These are phyloP conservation scores for Lophochroa leadbeateri DNA, from an alignment of 2,113 vertebrate species.

Conservation along the genomic window DNA sequence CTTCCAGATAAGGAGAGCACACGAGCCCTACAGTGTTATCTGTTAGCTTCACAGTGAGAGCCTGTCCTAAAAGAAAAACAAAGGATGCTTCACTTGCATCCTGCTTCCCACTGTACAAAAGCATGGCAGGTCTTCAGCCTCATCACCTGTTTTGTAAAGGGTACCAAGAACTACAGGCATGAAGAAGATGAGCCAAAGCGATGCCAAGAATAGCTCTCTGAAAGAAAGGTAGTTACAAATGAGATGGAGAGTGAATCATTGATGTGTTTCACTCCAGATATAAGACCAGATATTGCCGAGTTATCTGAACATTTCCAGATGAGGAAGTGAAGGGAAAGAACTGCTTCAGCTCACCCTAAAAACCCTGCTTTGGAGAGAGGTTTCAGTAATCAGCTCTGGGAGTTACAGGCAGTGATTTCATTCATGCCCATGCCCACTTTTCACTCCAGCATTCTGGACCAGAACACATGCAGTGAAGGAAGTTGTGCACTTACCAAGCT, in stretches of 20 bases:
- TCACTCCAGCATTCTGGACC: background rate
- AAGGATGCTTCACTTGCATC: background rate
- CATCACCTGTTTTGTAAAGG: background rate
- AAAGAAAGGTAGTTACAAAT: background rate
- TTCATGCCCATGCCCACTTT: background rate
- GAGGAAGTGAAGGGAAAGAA: background rate
- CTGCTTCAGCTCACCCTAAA: background rate
- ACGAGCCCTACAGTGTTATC: background rate
- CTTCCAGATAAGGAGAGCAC: background rate
- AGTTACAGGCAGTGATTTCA: background rate
- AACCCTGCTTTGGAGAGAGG: background rate
- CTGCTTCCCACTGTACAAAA: background rate
- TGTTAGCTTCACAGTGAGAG: background rate
- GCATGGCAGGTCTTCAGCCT: background rate
- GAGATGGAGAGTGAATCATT: background rate
- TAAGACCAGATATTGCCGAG: background rate
- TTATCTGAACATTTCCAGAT: background rate
- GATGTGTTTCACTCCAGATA: background rate
- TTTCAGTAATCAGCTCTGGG: background rate
- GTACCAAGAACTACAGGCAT: background rate
- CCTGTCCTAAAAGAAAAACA: background rate
- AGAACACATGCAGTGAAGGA: background rate
- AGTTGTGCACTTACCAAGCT: constrained; percentile 78
- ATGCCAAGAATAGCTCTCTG: background rate
- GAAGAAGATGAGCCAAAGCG: background rate